Evolutionary conservation across 37 sponge, comb jelly and placozoan species (phyloP), one percentile per base, ranked within the genome.

Genomic region (Axinella damicornis): DNA sequence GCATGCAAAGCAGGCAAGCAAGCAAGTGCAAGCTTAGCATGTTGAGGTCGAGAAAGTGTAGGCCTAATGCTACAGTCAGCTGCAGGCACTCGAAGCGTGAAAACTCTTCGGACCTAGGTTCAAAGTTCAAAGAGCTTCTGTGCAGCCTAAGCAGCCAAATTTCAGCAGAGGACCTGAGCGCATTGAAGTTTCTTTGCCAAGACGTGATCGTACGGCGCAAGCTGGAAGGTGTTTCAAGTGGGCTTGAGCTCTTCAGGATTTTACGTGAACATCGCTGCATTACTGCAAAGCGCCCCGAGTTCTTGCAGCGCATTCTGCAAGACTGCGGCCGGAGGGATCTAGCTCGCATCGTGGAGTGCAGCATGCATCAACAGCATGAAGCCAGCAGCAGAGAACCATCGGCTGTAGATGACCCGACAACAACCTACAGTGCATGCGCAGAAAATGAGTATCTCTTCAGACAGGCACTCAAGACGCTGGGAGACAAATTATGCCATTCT

Each of bases 81-180:
- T n/a, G n/a, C n/a, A n/a, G n/a, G n/a, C n/a, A n/a, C n/a, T n/a
- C n/a, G n/a, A n/a, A n/a, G n/a, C n/a, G n/a, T n/a, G n/a, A n/a
- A n/a, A n/a, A n/a, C n/a, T n/a, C n/a, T n/a, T n/a, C n/a, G n/a
- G n/a, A n/a, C n/a, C n/a, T n/a, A n/a, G n/a, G n/a, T n/a, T n/a
- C n/a, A n/a, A n/a, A n/a, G n/a, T 73, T 73, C 55, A 73, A 30
- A 12, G 24, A 20, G 52, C 74, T 31, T 52, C 53, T 73, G 16
- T 46, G n/a, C 52, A 38, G 30, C 2, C 37, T 73, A 46, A 21
- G 22, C 16, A 73, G 2, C 19, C 74, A 30, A 16, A 52, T 73
- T 2, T 31, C 53, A n/a, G 13, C 22, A n/a, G 74, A 38, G 2
- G 74, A 73, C 54, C 22, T 73, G 54, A 4, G 24, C 15, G 31